phyloP scores from a whole-genome alignment of 2,888 invertebrate genomes.

The Leptinotarsa haldemani region DNA sequence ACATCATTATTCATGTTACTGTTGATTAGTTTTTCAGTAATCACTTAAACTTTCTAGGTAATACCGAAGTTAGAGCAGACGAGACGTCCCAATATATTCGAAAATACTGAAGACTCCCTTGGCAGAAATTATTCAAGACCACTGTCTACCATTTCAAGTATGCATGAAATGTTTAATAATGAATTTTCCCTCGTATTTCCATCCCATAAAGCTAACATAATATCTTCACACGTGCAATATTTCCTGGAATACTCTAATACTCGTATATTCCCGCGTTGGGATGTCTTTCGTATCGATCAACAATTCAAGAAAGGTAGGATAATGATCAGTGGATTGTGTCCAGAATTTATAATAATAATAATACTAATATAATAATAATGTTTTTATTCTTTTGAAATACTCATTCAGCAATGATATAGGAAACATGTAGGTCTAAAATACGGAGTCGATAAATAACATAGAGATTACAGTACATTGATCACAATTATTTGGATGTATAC shows the following conservation, averaged over 20 bases:
- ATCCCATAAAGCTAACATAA: constrained; percentile 22
- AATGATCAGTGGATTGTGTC: too few relatives aligned
- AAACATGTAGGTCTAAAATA: too few relatives aligned
- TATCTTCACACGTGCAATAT: constrained; percentile 15
- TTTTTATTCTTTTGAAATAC: too few relatives aligned
- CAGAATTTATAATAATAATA: too few relatives aligned
- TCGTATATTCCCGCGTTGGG: constrained; percentile 26
- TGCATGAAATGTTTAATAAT: constrained; percentile 9
- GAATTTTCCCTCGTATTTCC: constrained; percentile 6
- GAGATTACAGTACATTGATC: too few relatives aligned
- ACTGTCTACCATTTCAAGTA: constrained; percentile 4
- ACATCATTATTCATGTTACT: too few relatives aligned
- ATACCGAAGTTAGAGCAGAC: not conserved
- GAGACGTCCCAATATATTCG: not conserved
- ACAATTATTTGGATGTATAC: too few relatives aligned
- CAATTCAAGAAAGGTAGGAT: not conserved
- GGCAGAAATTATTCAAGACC: not conserved
- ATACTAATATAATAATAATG: too few relatives aligned
- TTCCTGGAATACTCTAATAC: constrained; percentile 28
- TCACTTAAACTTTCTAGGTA: not conserved
- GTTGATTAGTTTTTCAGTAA: not conserved
- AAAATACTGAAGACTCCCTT: not conserved
- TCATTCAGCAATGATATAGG: too few relatives aligned
- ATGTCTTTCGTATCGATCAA: constrained; percentile 32
- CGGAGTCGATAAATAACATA: too few relatives aligned